Evolutionary conservation across 2,888 invertebrate species (phyloP).

Genomic region (Barypeithes pellucidus): DNA sequence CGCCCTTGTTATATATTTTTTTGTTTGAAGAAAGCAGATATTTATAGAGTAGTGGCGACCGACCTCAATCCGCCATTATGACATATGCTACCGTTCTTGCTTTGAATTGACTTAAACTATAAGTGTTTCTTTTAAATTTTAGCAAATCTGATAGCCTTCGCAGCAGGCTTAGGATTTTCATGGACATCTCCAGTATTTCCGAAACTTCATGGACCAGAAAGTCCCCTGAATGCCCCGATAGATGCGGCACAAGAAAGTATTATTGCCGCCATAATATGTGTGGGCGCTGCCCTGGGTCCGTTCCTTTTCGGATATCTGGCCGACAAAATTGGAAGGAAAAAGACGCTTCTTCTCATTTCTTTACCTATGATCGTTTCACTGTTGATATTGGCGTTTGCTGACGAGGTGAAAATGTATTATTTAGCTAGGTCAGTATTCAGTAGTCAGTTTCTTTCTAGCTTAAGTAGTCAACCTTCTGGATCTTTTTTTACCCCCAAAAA

Average conservation of each 20-base stretch:
- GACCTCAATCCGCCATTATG: too few relatives aligned
- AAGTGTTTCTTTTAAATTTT: slow-evolving; percentile 35
- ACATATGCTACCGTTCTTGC: too few relatives aligned
- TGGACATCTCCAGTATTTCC: slow-evolving; percentile 62
- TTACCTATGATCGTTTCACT: slow-evolving; percentile 76
- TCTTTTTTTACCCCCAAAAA: too few relatives aligned
- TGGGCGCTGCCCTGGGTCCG: slow-evolving; percentile 61
- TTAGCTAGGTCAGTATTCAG: slow-evolving; percentile 69
- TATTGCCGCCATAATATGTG: slow-evolving; percentile 58
- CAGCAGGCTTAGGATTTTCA: slow-evolving; percentile 55
- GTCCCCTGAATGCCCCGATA: slow-evolving; percentile 57
- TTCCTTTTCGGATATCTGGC: slow-evolving; percentile 56
- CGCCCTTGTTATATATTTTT: too few relatives aligned
- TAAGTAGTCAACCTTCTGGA: too few relatives aligned
- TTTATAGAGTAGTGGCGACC: background rate
- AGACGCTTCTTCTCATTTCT: slow-evolving; percentile 76
- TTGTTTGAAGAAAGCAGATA: background rate
- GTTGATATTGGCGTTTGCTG: slow-evolving; percentile 56
- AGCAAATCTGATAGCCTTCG: slow-evolving; percentile 56
- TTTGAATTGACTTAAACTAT: too few relatives aligned
- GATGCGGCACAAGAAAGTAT: slow-evolving; percentile 58
- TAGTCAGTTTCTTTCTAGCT: too few relatives aligned
- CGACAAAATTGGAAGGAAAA: slow-evolving; percentile 73
- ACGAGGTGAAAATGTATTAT: slow-evolving; percentile 65
- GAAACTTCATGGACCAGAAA: slow-evolving; percentile 52